Evolutionary conservation across 1,140 invertebrate genomes (phyloP), one percentile per base, ranked within the genome.

Genomic region (Lutraria rhynchaena): DNA sequence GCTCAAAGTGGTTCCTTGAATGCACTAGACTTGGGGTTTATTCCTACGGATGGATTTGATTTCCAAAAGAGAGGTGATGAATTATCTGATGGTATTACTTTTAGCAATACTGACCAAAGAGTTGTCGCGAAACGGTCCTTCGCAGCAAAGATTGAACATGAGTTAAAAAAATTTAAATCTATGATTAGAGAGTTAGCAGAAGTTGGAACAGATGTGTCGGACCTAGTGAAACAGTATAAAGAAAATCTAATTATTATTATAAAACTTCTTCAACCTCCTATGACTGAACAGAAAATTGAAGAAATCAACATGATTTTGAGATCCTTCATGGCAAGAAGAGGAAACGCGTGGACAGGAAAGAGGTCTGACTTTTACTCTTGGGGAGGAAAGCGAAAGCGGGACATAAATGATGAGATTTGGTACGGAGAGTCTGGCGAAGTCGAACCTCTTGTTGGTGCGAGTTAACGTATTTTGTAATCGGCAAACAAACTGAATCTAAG

Each of bases 321-420:
- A 19, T 46, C 37, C 22, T 27, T 67, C 2, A 46, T 67, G 3
- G 44, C 44, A 29, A 44, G 41, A 67, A 1, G 63, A 33, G 31
- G 31, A 13, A 41, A 41, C n/a, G 31, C 63, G 27, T 67, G 63
- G 63, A 27, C 15, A 1, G 63, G 63, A 31, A 67, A 67, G 24
- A 19, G 63, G 3, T 67, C 63, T 13, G 63, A 67, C 19, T 67
- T 67, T 46, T 67, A 67, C 19, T 67, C 63, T 0, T 67, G 63
- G 63, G 63, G 63, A 0, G 63, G 63, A 29, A 49, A 41, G 15
- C 15, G 15, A n/a, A n/a, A n/a, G n/a, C n/a, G n/a, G n/a, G n/a
- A n/a, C n/a, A n/a, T n/a, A n/a, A n/a, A n/a, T n/a, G n/a, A n/a
- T n/a, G n/a, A n/a, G n/a, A n/a, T n/a, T n/a, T n/a, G n/a, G n/a